These are phyloP conservation scores for Meliscaeva auricollis DNA, from an alignment of 2,888 invertebrate genomes.

Conservation along the genomic window DNA sequence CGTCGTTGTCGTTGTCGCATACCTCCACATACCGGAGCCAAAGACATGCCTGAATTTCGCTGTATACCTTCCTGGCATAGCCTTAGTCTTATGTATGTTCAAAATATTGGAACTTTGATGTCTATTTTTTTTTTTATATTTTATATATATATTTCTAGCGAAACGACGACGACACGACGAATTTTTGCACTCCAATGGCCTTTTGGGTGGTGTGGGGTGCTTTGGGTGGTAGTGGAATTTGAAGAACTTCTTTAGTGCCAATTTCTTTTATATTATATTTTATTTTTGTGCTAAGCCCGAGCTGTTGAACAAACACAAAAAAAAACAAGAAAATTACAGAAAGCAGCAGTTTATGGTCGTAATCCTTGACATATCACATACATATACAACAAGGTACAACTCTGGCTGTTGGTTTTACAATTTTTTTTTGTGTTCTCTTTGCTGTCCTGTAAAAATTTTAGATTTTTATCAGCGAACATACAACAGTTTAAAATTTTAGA, in stretches of 20 bases:
- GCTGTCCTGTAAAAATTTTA: conserved; percentile 35
- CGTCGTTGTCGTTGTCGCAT: background rate
- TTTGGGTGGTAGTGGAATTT: conserved; percentile 62
- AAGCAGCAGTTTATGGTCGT: conserved; percentile 64
- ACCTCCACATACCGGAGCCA: conserved; percentile 19
- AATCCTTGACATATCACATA: conserved; percentile 71
- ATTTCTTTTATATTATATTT: conserved; percentile 42
- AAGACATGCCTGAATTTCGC: conserved; percentile 33
- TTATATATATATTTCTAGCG: no score
- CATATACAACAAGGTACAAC: conserved; percentile 59
- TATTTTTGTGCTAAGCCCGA: conserved; percentile 20
- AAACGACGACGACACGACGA: conserved; percentile 20
- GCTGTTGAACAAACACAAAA: conserved; percentile 9
- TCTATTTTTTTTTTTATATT: conserved; percentile 41
- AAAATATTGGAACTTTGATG: conserved; percentile 32
- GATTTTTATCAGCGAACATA: conserved; percentile 57
- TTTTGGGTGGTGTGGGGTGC: background rate
- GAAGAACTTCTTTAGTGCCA: conserved; percentile 67
- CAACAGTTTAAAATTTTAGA: background rate
- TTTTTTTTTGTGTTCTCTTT: conserved; percentile 3
- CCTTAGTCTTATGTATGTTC: background rate
- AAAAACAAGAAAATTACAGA: conserved; percentile 15
- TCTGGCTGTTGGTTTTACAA: conserved; percentile 3
- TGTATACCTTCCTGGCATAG: background rate
- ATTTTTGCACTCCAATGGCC: conserved; percentile 35